Evolutionary conservation across 2,888 invertebrate genomes (phyloP), one percentile per base, ranked within the genome.

Genomic region (Hydropsyche betteni): DNA sequence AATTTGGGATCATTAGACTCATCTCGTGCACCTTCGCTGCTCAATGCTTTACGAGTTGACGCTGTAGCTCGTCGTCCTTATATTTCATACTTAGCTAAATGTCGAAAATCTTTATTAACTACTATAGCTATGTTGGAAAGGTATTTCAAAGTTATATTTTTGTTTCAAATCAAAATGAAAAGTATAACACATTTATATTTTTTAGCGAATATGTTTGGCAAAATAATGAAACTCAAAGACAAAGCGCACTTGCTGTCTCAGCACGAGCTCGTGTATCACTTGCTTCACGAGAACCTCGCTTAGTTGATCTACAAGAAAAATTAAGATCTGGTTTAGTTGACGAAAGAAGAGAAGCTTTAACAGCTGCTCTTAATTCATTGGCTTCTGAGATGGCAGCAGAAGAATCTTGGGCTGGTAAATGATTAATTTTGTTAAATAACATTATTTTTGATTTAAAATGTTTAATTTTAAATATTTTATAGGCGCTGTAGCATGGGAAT

Each of bases 21-120:
- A 68, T 87, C 85, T 78, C 93, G 92, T 68, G 93, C 93, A 81
- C 88, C 90, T 76, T 93, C 94, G 82, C 85, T 96, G 75, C 88
- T 95, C 80, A 88, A 90, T 79, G 91, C 92, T 53, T 85, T 96
- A 80, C 89, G 90, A 81, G 92, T 93, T 69, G 96, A 97, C 81
- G 91, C 94, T 82, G 87, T 91, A 75, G 89, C 90, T 78, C 87
- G 96, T 53, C 90, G 93, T n/a, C 91, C 92, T 58, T 96, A 96
- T 82, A 89, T 94, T 70, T 91, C 93, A 61, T 96, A 97, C 86
- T 87, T 97, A 80, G 91, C 94, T 79, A 88, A 92, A 80, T 94
- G 93, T 82, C 90, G 94, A 50, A 93, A 95, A 82, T 92, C 93
- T 69, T 86, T 96, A 61, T 85, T 96, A n/a, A 89, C 92, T 61